These are phyloP conservation scores for Salvelinus namaycush DNA, from an alignment of 2,113 vertebrate species.

Conservation along the genomic window DNA sequence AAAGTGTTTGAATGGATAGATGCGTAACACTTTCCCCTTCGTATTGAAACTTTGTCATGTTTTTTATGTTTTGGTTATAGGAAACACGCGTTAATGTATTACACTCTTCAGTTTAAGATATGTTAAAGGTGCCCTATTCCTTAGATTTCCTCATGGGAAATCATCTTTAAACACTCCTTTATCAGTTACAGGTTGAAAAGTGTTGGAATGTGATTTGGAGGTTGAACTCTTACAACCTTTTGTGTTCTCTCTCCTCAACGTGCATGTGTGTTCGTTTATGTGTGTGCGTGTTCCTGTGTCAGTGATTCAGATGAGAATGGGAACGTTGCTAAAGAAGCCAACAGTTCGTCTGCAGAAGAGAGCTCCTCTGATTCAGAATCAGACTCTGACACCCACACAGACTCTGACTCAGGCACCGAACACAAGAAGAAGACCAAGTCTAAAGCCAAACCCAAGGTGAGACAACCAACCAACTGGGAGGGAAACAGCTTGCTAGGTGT, in stretches of 20 bases:
- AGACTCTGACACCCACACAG: constrained; percentile 64
- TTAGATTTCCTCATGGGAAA: no score
- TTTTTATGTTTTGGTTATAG: no score
- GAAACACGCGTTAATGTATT: no score
- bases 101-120: no score
- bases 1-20: neutral
- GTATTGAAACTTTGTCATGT: no score
- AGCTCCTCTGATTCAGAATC: constrained; percentile 78
- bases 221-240: neutral
- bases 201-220: neutral
- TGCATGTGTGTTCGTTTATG: no score
- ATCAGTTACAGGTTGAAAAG: no score
- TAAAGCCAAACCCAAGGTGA: constrained; percentile 69
- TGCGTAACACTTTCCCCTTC: no score
- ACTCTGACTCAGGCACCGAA: constrained; percentile 23
- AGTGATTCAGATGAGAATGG: constrained; percentile 66
- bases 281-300: neutral
- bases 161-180: no score
- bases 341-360: constrained; percentile 75
- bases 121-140: no score
- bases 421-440: constrained; percentile 36
- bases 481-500: no score
- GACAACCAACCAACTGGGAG: neutral
- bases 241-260: neutral
- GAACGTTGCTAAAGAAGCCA: constrained; percentile 46